A percentile compares a stretch with the other conserved stretches of the same genome.
These are phyloP conservation scores for Choreutis nemorana DNA, from an alignment of 2,888 invertebrate species.

Conservation along the genomic window DNA sequence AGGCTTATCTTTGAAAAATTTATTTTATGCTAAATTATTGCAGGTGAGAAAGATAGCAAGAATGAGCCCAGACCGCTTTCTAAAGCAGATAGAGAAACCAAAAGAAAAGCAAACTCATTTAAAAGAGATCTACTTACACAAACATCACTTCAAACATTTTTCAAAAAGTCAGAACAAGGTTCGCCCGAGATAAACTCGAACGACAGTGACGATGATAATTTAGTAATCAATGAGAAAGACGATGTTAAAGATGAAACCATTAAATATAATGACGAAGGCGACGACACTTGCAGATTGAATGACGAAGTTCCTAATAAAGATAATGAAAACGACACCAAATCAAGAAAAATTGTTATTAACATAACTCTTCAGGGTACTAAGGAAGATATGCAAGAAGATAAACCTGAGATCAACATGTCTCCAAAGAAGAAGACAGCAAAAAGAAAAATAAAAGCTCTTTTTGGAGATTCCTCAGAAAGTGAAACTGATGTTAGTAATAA, in stretches of 20 bases:
- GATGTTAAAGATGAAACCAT: conserved; percentile 9
- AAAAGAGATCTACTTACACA: conserved; percentile 57
- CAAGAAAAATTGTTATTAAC: conserved; percentile 45
- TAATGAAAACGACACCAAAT: conserved; percentile 12
- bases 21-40: no score
- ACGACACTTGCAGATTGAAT: conserved; percentile 13
- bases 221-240: conserved; percentile 32
- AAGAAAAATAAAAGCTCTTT: conserved; percentile 55
- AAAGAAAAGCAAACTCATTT: conserved; percentile 52
- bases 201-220: conserved; percentile 30
- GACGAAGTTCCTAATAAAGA: conserved; percentile 10
- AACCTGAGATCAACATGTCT: conserved; percentile 1
- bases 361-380: conserved; percentile 48
- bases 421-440: conserved; percentile 21
- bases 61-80: conserved; percentile 30
- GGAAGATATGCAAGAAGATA: conserved; percentile 7
- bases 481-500: conserved; percentile 23
- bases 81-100: conserved; percentile 49
- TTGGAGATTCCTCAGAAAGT: conserved; percentile 59
- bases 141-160: conserved; percentile 51
- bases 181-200: conserved; percentile 22
- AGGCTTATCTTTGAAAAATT: background rate
- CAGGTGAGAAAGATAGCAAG: conserved; percentile 22
- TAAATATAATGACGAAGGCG: conserved; percentile 20
- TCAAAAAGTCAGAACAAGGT: conserved; percentile 32